Evolutionary conservation across 2,888 invertebrate genomes (phyloP), one percentile per base, ranked within the genome.

Genomic region (Aspidiotus destructor): DNA sequence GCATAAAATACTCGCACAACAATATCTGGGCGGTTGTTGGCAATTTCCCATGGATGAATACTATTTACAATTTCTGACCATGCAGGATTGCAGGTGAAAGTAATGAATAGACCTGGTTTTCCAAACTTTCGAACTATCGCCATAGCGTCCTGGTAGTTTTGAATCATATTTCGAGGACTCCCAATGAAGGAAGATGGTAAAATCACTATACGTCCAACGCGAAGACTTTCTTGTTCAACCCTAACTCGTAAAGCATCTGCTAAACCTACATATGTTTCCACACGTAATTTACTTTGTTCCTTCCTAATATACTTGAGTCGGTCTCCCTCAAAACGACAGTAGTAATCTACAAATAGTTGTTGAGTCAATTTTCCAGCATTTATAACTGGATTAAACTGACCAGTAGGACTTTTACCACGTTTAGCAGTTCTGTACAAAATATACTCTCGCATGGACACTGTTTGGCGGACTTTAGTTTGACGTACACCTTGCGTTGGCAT

Each of bases 331-430:
- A 69, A 57, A 8, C 55, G 9, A 40, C 41, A 41, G 55, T 68
- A 70, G 8, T 55, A 52, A 60, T 65, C 67, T 8, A 70, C 69
- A 48, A 69, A 54, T 40, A 65, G 41, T 57, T 67, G 70, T 48
- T 70, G 64, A 15, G 52, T 63, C 55, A 70, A 44, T 61, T 69
- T 69, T 53, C 64, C 42, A 10, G 60, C 58, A 68, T 70, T 70
- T 6, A 70, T 28, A 10, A 68, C 42, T 3, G 67, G 62, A 57
- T 70, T 70, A 16, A 70, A 70, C 53, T 17, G n/a, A 41, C 68
- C 70, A 16, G 54, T 44, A 8, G 62, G 55, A 68, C 52, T n/a
- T 8, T 48, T 28, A 28, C 5, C 52, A 15, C 42, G 9, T 41
- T 55, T 28, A 6, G 69, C 41, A 53, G 63, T 41, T 57, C 55